These are phyloP conservation scores for Chrysolina haemoptera DNA, from an alignment of 2,888 invertebrate genomes.

Conservation along the genomic window DNA sequence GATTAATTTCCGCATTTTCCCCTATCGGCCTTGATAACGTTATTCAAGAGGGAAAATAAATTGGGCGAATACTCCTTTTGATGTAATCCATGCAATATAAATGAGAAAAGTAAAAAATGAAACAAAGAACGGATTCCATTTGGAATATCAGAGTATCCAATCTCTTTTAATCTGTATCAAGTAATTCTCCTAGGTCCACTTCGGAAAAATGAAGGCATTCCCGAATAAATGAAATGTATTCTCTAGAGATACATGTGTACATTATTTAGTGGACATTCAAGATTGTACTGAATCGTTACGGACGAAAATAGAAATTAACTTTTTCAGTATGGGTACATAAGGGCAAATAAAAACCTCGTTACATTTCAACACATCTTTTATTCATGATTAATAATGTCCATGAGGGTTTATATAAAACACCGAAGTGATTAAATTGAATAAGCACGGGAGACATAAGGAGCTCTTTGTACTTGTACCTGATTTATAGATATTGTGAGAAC, in stretches of 20 bases:
- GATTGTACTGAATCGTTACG: slow-evolving; percentile 52
- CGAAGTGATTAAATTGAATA: neutral
- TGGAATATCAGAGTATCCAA: slow-evolving; percentile 68
- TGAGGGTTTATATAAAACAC: neutral
- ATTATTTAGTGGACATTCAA: slow-evolving; percentile 65
- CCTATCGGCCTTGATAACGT: neutral
- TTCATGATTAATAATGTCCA: neutral
- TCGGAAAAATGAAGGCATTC: slow-evolving; percentile 70
- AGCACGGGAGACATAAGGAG: no score
- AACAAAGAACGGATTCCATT: slow-evolving; percentile 64
- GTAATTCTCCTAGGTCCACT: slow-evolving; percentile 69
- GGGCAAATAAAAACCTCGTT: slow-evolving; percentile 12
- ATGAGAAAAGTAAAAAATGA: slow-evolving; percentile 58
- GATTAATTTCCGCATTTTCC: neutral
- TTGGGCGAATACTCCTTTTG: slow-evolving; percentile 36
- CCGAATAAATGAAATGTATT: slow-evolving; percentile 69
- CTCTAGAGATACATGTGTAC: slow-evolving; percentile 65
- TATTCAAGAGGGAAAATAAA: neutral
- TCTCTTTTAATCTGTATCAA: slow-evolving; percentile 71
- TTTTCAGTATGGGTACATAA: slow-evolving; percentile 29
- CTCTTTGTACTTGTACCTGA: no score
- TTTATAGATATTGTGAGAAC: no score
- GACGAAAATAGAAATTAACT: slow-evolving; percentile 48
- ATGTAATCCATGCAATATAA: slow-evolving; percentile 55
- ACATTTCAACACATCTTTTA: slow-evolving; percentile 6